phyloP scores from a whole-genome alignment of 2,888 invertebrate species.

The Heteromyza rotundicornis region DNA sequence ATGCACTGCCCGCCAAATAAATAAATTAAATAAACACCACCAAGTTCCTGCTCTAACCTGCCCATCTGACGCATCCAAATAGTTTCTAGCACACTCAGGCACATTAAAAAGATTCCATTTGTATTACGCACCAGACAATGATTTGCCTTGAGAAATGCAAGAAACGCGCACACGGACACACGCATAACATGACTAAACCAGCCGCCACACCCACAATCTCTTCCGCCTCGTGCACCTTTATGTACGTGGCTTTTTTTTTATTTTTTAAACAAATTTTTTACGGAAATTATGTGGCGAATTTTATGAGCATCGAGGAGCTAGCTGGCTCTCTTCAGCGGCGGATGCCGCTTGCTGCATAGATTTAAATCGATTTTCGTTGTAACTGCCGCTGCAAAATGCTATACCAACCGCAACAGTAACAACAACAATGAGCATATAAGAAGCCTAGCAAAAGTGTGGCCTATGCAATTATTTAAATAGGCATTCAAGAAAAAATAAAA shows the following conservation, averaged over 20 bases:
- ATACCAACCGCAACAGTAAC: background rate
- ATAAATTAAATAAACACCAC: too few species aligned
- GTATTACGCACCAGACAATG: constrained; percentile 11
- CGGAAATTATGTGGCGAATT: constrained; percentile 1
- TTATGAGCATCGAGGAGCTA: background rate
- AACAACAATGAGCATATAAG: background rate
- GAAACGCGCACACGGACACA: background rate
- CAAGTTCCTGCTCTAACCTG: too few species aligned
- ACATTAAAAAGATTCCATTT: constrained; percentile 11
- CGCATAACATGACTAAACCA: too few species aligned
- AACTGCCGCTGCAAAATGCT: constrained; percentile 5
- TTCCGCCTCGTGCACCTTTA: background rate
- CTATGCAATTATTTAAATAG: constrained; percentile 19
- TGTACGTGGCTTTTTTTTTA: background rate
- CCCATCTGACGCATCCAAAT: background rate
- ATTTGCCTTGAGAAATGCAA: background rate
- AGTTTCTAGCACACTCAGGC: background rate
- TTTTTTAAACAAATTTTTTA: background rate
- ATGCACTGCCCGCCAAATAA: too few species aligned
- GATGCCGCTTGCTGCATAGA: background rate
- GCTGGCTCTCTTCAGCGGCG: background rate
- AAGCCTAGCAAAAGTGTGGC: constrained; percentile 11
- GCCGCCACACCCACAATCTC: background rate
- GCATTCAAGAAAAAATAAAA: background rate
- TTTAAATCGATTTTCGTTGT: constrained; percentile 25